Evolutionary conservation across 2,113 vertebrate species (phyloP), one percentile per base, ranked within the genome.

Genomic region (Nycticryphes semicollaris): DNA sequence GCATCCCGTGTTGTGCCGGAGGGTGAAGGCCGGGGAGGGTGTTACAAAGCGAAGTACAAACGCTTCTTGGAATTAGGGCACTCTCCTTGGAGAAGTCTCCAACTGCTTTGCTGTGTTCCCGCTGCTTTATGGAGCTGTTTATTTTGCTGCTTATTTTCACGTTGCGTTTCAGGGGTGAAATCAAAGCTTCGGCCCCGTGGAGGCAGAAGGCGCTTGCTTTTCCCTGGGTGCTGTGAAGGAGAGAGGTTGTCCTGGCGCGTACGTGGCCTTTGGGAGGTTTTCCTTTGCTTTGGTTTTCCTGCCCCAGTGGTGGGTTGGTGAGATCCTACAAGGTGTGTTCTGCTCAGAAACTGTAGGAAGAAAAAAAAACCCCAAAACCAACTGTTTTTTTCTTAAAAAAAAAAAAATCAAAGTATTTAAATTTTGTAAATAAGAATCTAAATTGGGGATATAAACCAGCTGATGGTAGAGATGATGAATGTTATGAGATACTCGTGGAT

Each of bases 61-160:
- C 1, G 6, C 37, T 86, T 78, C 86, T 89, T 74, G 94, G 64
- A 37, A 78, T 86, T 66, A 51, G 47, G 18, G 89, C 54, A 4
- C 77, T 57, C 76, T 82, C 0, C 0, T 10, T 27, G 62, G 37
- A 67, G 81, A 19, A 56, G 37, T 16, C 68, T 93, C 80, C 69
- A 41, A 22, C 72, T 3, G 45, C 83, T 83, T 70, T 18, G 64
- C 86, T 75, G 72, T 1, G 6, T 90, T 85, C 85, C 92, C n/a
- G 90, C 90, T 93, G 95, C 95, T 88, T 90, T 89, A 33, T 56
- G 91, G 76, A 33, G 33, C 89, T 94, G 77, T 94, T 94, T 74
- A 1, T 81, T 84, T 94, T 56, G 93, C 70, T 93, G 90, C 56
- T 89, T 48, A 5, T 92, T 82, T 47, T 47, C 10, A 7, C 18